Percentiles rank a stretch among this genome's conserved stretches.
These are phyloP conservation scores for Chlorops oryzae DNA, from an alignment of 1,140 invertebrate species.

Conservation along the genomic window DNA sequence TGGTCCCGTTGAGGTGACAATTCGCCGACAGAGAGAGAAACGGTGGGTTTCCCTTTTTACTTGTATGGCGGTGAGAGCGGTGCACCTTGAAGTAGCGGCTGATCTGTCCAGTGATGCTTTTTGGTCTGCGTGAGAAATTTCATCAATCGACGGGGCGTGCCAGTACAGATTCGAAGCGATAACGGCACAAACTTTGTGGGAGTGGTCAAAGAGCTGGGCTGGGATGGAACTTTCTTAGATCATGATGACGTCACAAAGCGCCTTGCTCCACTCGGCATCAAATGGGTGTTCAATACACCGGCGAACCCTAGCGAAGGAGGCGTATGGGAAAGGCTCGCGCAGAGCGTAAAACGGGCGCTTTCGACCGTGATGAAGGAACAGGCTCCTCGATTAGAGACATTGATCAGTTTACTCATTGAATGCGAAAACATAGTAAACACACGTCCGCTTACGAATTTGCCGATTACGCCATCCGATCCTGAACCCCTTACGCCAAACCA, in stretches of 20 bases:
- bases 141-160: too few relatives aligned
- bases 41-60: too few relatives aligned
- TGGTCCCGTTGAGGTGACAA: too few relatives aligned
- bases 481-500: slow-evolving; percentile 11
- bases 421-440: slow-evolving; percentile 22
- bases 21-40: neutral
- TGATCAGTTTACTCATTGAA: slow-evolving; percentile 21
- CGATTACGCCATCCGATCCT: slow-evolving; percentile 22
- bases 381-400: slow-evolving; percentile 19
- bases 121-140: slow-evolving; percentile 7
- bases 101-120: slow-evolving; percentile 4
- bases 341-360: slow-evolving; percentile 21
- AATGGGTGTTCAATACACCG: slow-evolving; percentile 3
- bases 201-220: neutral
- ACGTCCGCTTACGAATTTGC: slow-evolving; percentile 25
- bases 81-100: slow-evolving; percentile 6
- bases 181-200: slow-evolving; percentile 9
- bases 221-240: neutral
- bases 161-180: slow-evolving; percentile 1
- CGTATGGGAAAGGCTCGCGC: slow-evolving; percentile 24
- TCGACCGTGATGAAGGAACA: slow-evolving; percentile 10
- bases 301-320: slow-evolving; percentile 13
- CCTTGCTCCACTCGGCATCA: neutral
- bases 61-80: slow-evolving; percentile 4
- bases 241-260: neutral